A percentile compares a stretch with the other conserved stretches of the same genome.
Conservation (phyloP, 2,797 vertebrate genomes). For the Crax fasciolata region DNA sequence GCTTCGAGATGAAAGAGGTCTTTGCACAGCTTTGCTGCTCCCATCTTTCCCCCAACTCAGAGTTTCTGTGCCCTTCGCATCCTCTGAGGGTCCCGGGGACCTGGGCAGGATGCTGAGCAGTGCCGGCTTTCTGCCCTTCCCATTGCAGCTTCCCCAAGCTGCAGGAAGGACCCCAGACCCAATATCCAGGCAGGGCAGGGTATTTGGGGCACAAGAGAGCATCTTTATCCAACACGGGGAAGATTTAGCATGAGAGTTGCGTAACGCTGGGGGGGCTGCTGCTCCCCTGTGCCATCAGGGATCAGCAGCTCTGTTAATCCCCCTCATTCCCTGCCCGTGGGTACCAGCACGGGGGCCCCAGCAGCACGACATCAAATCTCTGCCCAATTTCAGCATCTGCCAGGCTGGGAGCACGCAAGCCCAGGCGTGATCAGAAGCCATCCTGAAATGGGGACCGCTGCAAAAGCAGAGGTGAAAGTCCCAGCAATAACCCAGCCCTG, state of each 20-base stretch:
- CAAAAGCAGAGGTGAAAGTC: not conserved
- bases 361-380: conserved; percentile 28
- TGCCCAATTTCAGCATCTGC: rapidly evolving
- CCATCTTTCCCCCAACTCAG: not conserved
- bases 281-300: conserved; percentile 6
- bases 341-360: not conserved
- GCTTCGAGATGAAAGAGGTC: not conserved
- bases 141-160: not conserved
- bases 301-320: conserved; percentile 71
- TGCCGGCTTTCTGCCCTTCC: not conserved
- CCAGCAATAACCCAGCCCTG: not conserved
- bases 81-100: rapidly evolving
- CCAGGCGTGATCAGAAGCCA: not conserved
- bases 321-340: conserved; percentile 45
- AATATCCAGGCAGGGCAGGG: not conserved
- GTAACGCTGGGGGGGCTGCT: not conserved
- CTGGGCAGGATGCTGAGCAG: not conserved
- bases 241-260: conserved; percentile 52
- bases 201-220: conserved; percentile 32
- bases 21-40: not conserved
- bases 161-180: not conserved
- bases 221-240: conserved; percentile 31
- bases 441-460: rapidly evolving
- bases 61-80: not conserved
- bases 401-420: not conserved